These are phyloP conservation scores for Columba guinea DNA, from an alignment of 2,797 vertebrate genomes.

Conservation along the genomic window DNA sequence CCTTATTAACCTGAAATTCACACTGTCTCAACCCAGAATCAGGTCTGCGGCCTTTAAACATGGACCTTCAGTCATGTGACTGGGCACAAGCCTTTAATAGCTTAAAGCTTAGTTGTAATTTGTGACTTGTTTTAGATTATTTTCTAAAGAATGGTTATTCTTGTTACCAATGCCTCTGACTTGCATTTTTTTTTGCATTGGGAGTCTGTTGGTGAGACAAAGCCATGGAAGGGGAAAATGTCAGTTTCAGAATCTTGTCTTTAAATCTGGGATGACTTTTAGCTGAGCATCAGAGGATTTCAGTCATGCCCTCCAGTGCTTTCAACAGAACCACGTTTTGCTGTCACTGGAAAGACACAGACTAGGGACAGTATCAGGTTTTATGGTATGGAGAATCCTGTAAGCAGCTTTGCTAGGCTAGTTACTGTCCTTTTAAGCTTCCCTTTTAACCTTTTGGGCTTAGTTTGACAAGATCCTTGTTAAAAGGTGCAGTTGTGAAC, in stretches of 20 bases:
- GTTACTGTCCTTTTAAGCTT: neutral
- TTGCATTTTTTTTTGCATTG: neutral
- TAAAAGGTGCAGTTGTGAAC: neutral
- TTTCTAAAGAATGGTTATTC: neutral
- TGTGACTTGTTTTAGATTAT: neutral
- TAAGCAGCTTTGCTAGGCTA: neutral
- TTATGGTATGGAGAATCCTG: neutral
- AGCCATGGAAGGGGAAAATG: neutral
- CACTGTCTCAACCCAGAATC: neutral
- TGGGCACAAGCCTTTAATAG: neutral
- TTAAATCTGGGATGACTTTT: neutral
- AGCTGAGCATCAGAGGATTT: neutral
- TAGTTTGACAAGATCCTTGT: neutral
- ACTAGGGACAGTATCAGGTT: neutral
- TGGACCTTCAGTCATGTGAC: neutral
- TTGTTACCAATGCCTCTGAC: neutral
- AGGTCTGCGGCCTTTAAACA: neutral
- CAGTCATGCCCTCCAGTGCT: neutral
- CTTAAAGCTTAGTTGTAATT: neutral
- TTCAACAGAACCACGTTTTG: neutral
- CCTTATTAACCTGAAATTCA: conserved; percentile 11
- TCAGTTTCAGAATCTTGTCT: neutral
- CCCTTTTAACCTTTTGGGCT: neutral
- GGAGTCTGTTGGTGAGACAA: neutral
- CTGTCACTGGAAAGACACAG: neutral